phyloP scores from a whole-genome alignment of 2,797 vertebrate species.

The Gymnothorax reevesii region DNA sequence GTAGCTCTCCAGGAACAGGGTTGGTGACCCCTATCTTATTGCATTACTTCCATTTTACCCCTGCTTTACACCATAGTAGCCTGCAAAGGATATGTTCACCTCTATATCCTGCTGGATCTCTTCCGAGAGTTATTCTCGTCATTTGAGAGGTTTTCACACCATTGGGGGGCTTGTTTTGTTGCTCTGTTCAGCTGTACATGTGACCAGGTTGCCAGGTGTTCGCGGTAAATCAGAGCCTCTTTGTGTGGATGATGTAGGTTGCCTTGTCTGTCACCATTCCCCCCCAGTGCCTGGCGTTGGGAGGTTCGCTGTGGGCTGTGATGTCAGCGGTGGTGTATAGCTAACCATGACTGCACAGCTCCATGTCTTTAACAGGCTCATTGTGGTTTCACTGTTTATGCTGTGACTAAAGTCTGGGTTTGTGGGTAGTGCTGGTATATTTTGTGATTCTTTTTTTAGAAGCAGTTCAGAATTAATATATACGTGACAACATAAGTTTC shows the following conservation, averaged over 20 bases:
- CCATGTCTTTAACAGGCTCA: not conserved
- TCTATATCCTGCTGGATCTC: too few relatives aligned
- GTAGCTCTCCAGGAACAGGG: too few relatives aligned
- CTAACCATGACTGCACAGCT: not conserved
- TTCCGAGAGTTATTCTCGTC: too few relatives aligned
- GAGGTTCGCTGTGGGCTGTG: not conserved
- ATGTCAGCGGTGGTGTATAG: not conserved
- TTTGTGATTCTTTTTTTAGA: not conserved
- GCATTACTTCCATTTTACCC: too few relatives aligned
- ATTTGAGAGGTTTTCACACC: too few relatives aligned
- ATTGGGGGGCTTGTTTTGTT: too few relatives aligned
- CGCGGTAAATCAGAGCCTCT: not conserved
- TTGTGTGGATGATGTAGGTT: not conserved
- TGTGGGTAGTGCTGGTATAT: not conserved
- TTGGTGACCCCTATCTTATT: too few relatives aligned
- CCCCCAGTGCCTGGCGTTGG: not conserved
- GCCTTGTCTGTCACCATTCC: not conserved
- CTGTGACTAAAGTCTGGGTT: not conserved
- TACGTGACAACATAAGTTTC: not conserved
- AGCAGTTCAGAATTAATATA: not conserved
- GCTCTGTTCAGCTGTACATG: not conserved
- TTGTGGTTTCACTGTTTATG: not conserved
- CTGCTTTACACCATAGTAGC: too few relatives aligned
- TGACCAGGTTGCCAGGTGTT: not conserved
- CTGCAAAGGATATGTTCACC: too few relatives aligned